Conservation (phyloP, 2,113 vertebrate genomes). For the Garra rufa region DNA sequence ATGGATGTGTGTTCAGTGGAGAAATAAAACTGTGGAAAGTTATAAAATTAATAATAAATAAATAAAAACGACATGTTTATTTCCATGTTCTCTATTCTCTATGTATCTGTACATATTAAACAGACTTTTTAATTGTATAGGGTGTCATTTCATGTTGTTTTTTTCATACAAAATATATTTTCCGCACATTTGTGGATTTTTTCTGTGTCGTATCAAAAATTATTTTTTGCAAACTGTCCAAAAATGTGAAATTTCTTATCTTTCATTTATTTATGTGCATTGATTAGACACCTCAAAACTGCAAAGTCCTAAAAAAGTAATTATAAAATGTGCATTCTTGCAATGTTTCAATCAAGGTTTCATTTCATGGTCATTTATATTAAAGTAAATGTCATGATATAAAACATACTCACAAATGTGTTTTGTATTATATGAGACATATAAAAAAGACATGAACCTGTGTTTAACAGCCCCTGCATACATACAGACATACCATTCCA, state of each 20-base stretch:
- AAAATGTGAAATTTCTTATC: neutral
- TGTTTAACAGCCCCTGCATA: slow-evolving; percentile 1
- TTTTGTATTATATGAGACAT: neutral
- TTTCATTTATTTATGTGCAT: neutral
- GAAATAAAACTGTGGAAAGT: neutral
- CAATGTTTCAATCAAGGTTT: neutral
- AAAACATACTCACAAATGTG: neutral
- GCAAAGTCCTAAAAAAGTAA: neutral
- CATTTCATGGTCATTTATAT: neutral
- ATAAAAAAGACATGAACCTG: neutral
- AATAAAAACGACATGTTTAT: neutral
- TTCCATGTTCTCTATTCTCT: neutral
- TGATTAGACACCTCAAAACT: neutral
- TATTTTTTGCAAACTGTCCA: neutral
- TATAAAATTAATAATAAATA: neutral
- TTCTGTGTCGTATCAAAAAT: neutral
- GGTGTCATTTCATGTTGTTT: neutral
- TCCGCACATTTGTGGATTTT: neutral
- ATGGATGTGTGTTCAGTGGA: neutral
- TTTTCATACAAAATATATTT: neutral
- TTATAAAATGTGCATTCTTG: neutral
- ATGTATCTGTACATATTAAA: neutral
- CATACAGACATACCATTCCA: slow-evolving; percentile 86
- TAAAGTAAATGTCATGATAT: neutral
- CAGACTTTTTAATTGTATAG: neutral